A percentile compares a stretch with the other conserved stretches of the same genome.
These are phyloP conservation scores for Fistularia tabacaria DNA, from an alignment of 2,797 vertebrate genomes.

Conservation along the genomic window DNA sequence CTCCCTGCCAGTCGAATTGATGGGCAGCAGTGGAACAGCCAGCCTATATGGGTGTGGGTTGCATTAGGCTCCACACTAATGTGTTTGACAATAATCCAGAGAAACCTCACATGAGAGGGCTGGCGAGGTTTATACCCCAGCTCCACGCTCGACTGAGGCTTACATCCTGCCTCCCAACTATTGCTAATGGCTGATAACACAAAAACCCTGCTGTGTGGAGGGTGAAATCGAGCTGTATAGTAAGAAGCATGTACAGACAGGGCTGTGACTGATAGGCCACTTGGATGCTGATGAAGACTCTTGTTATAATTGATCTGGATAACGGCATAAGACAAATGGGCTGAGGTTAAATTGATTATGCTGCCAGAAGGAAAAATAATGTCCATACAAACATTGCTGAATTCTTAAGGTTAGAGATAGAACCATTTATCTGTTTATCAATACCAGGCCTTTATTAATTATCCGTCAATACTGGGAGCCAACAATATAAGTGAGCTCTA, in stretches of 20 bases:
- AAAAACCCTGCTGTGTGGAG: slow-evolving; percentile 27
- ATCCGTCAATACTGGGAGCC: slow-evolving; percentile 14
- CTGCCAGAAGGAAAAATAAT: slow-evolving; percentile 15
- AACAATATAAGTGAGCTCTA: slow-evolving; percentile 5
- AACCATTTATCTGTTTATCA: slow-evolving; percentile 29
- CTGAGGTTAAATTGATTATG: slow-evolving; percentile 39
- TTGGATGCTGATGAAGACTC: slow-evolving; percentile 48
- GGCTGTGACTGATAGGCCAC: slow-evolving; percentile 23
- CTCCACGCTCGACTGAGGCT: slow-evolving; percentile 44
- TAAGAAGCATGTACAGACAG: slow-evolving; percentile 19
- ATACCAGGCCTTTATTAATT: slow-evolving; percentile 20
- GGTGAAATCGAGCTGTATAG: slow-evolving; percentile 23
- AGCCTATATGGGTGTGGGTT: slow-evolving; percentile 27
- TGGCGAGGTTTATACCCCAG: slow-evolving; percentile 21
- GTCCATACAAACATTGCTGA: slow-evolving; percentile 16
- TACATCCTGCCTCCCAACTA: slow-evolving; percentile 46
- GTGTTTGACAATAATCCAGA: slow-evolving; percentile 56
- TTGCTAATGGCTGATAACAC: slow-evolving; percentile 50
- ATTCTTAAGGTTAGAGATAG: slow-evolving; percentile 18
- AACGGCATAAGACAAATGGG: slow-evolving; percentile 50
- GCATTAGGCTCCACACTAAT: slow-evolving; percentile 55
- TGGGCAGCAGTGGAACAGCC: slow-evolving; percentile 43
- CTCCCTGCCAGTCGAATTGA: slow-evolving; percentile 46
- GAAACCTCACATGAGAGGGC: slow-evolving; percentile 43
- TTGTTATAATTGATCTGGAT: slow-evolving; percentile 48